phyloP scores from a whole-genome alignment of 2,888 invertebrate genomes.

The Aleiodes alternator region DNA sequence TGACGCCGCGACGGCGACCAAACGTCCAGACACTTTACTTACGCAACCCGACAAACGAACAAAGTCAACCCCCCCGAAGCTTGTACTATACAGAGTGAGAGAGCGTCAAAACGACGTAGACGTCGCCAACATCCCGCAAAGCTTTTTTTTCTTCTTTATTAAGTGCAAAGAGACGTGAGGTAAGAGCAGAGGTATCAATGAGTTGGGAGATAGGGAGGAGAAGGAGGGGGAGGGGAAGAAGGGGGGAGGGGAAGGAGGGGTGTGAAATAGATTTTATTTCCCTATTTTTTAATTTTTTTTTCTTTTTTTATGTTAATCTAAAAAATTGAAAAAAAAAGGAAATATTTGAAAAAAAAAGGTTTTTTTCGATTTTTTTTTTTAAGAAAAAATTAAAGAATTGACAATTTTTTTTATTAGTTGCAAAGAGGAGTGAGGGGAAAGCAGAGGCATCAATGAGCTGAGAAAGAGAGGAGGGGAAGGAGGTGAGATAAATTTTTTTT shows the following conservation, averaged over 20 bases:
- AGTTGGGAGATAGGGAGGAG: conserved; percentile 14
- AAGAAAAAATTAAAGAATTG: no score
- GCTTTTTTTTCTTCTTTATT: conserved; percentile 8
- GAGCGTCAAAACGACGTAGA: conserved; percentile 54
- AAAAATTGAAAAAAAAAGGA: no score
- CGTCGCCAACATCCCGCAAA: conserved; percentile 48
- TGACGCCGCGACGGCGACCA: conserved; percentile 67
- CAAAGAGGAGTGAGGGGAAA: no score
- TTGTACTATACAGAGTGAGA: conserved; percentile 41
- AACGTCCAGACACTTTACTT: conserved; percentile 67
- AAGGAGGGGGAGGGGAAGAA: no score
- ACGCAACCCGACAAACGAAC: conserved; percentile 63
- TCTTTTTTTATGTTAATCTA: no score
- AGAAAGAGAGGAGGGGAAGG: not conserved
- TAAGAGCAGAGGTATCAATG: conserved; percentile 3
- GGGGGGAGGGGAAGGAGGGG: not conserved
- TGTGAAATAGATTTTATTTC: no score
- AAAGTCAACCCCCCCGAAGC: conserved; percentile 50
- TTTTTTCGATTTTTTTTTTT: no score
- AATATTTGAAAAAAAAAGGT: no score
- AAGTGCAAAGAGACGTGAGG: not conserved
- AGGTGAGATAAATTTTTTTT: no score
- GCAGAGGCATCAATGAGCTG: not conserved
- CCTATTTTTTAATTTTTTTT: no score
- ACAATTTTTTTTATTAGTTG: no score